Conservation (phyloP, 2,113 vertebrate species). For the Ictalurus punctatus region DNA sequence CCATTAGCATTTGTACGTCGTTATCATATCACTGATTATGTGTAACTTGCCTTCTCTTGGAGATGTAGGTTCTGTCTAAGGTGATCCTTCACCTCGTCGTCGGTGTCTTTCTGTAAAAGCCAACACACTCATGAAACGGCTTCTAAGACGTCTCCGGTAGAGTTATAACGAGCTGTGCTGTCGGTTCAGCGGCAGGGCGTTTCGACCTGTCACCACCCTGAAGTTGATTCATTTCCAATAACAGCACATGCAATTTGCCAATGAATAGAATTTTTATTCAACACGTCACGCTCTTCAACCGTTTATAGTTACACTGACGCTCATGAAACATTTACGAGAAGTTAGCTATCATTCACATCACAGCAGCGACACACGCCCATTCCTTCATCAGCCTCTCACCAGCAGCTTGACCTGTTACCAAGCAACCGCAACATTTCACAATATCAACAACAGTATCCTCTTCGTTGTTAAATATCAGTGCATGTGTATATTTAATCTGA, state of each 20-base stretch:
- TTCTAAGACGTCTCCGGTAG: background rate
- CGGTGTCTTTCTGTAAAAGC: conserved; percentile 87
- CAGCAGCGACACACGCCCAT: background rate
- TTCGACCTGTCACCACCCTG: background rate
- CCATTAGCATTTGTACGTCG: background rate
- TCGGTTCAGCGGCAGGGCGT: background rate
- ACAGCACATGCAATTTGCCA: background rate
- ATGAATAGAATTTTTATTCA: background rate
- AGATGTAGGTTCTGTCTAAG: conserved; percentile 90
- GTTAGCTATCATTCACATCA: background rate
- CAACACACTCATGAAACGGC: background rate
- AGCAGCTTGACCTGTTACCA: background rate
- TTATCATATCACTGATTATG: background rate
- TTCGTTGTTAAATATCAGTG: too few relatives aligned
- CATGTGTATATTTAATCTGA: background rate
- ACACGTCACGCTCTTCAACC: background rate
- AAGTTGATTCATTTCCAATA: background rate
- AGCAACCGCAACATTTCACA: background rate
- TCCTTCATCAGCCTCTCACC: background rate
- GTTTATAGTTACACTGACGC: background rate
- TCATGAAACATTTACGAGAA: background rate
- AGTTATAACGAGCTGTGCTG: background rate
- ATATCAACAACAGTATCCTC: background rate
- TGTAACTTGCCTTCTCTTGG: conserved; percentile 85
- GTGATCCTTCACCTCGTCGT: conserved; percentile 96